Base-by-base conservation (phyloP, 2,888 invertebrate species). In the Dione juno region DNA sequence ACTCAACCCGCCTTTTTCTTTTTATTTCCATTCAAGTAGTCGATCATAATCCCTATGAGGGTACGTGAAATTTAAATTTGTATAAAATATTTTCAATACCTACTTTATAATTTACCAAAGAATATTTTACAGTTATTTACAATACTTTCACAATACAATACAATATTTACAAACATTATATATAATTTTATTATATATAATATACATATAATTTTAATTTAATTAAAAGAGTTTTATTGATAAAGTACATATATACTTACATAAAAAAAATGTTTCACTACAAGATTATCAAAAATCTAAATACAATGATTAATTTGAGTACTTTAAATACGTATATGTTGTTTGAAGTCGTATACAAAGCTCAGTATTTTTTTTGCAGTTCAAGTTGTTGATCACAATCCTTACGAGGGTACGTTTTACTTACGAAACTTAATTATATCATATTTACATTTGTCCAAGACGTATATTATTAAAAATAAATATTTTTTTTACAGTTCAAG, bases 11-110 rank as follows among this genome's bases (percentile, higher is more conserved):
- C 8, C 28, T 14, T 52, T 21, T 19, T 59, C 28, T 14, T 72
- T 73, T n/a, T 28, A 71, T 78, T 80, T 61, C 77, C 80, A 80
- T 81, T 21, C 73, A 78, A 40, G 77, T 81, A 64, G 81, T 80
- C 64, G 78, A 80, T 73, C 68, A 13, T 13, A 37, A 57, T 57
- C 37, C 37, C 11, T 28, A 37, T 7, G 57, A 57, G 10, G 16
- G n/a, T 16, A 16, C 5, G n/a, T 52, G 21, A 14, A 8, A 8
- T 7, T 53, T 37, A 37, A 0, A 11, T 16, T 57, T 16, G 11
- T 19, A 52, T 10, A 19, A 28, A 16, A 48, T 16, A 16, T 10
- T 9, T 13, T 13, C 52, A 21, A 3, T 13, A 21, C 14, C 7
- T 28, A 14, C 2, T 1, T 21, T 52, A 21, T 7, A 21, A 52